Percentiles rank a stretch among this genome's conserved stretches.
phyloP scores from a whole-genome alignment of 2,888 invertebrate genomes.

The Norana najaformis region DNA sequence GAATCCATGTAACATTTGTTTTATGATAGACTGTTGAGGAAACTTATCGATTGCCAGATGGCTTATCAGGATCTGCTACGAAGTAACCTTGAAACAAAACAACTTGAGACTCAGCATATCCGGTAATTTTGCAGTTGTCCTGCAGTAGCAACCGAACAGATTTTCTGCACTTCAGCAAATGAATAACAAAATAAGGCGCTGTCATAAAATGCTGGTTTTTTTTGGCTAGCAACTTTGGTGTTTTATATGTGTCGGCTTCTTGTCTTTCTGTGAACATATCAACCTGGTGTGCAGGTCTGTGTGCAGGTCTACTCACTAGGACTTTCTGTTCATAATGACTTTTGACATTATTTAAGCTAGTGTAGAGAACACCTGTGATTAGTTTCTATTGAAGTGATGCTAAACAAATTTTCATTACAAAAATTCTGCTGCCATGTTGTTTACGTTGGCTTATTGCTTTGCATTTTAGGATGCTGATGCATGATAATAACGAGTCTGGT shows the following conservation, averaged over 20 bases:
- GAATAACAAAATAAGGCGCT: too few relatives aligned
- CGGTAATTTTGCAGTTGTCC: background rate
- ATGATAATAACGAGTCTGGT: background rate
- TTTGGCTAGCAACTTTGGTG: too few relatives aligned
- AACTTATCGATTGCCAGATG: conserved; percentile 32
- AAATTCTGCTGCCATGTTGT: background rate
- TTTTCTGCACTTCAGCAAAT: too few relatives aligned
- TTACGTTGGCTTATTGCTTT: background rate
- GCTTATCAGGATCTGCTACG: conserved; percentile 32
- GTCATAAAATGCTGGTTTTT: too few relatives aligned
- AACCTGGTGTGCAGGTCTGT: background rate
- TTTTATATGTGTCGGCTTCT: background rate
- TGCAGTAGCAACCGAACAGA: background rate
- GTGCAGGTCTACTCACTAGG: background rate
- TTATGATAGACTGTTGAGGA: conserved; percentile 26
- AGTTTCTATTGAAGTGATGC: too few relatives aligned
- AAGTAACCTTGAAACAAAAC: conserved; percentile 20
- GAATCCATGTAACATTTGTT: background rate
- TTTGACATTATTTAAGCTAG: background rate
- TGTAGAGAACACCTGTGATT: too few relatives aligned
- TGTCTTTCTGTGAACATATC: background rate
- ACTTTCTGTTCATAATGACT: background rate
- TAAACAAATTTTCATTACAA: background rate
- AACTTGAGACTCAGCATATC: conserved; percentile 29
- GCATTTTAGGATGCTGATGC: background rate